Evolutionary conservation across 2,888 invertebrate species (phyloP).

Genomic region (Clepsis dumicolana): DNA sequence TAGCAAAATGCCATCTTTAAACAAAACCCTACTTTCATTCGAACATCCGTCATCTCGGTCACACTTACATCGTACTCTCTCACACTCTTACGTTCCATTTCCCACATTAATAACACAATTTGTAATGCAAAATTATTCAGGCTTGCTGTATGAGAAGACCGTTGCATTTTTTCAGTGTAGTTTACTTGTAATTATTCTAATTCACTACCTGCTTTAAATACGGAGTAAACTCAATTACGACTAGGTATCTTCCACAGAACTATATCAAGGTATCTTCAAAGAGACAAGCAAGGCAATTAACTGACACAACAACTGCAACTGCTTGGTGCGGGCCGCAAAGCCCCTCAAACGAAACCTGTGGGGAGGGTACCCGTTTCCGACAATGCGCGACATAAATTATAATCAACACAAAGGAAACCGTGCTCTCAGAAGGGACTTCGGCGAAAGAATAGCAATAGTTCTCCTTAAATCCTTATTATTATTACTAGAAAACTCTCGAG

Average conservation of each 20-base stretch:
- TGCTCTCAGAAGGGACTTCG: slow-evolving; percentile 82
- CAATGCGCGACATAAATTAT: slow-evolving; percentile 86
- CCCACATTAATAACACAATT: no score
- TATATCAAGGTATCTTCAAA: slow-evolving; percentile 51
- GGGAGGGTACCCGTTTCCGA: slow-evolving; percentile 77
- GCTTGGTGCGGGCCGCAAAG: slow-evolving; percentile 66
- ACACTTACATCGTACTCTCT: no score
- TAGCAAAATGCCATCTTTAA: no score
- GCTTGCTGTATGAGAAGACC: no score
- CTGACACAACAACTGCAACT: slow-evolving; percentile 80
- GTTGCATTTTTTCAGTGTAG: no score
- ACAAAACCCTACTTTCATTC: no score
- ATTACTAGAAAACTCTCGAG: slow-evolving; percentile 68
- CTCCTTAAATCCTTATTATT: slow-evolving; percentile 79
- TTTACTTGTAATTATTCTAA: no score
- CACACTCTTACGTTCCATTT: no score
- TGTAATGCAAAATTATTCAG: neutral
- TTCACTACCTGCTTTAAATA: no score
- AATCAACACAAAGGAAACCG: slow-evolving; percentile 81
- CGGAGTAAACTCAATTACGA: slow-evolving; percentile 49
- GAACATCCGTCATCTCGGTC: no score
- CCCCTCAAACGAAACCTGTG: slow-evolving; percentile 80
- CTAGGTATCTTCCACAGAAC: no score
- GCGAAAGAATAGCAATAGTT: slow-evolving; percentile 84
- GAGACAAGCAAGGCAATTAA: slow-evolving; percentile 68